Conservation (phyloP, 2,797 vertebrate genomes). For the Nothura maculosa region DNA sequence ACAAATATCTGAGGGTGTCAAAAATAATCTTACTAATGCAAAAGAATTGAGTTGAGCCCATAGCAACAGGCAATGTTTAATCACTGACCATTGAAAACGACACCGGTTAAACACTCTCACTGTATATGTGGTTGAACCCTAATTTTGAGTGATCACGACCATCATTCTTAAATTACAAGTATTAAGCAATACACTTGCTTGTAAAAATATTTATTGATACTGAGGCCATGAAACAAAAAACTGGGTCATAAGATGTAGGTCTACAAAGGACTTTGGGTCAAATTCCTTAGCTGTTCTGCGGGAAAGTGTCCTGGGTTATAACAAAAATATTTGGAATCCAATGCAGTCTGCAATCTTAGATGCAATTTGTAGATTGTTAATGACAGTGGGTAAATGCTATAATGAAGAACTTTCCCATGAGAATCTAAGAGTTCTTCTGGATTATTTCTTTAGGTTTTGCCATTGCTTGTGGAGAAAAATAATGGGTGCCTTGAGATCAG, state of each 20-base stretch:
- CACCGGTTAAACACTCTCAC: not conserved
- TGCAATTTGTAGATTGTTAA: slow-evolving; percentile 74
- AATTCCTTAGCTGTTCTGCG: slow-evolving; percentile 43
- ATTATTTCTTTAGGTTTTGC: slow-evolving; percentile 76
- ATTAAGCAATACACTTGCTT: slow-evolving; percentile 61
- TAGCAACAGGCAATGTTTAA: not conserved
- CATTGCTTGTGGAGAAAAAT: slow-evolving; percentile 79
- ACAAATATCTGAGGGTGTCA: not conserved
- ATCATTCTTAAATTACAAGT: slow-evolving; percentile 23
- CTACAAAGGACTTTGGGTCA: slow-evolving; percentile 55
- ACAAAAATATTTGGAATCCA: slow-evolving; percentile 54
- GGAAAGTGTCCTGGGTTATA: slow-evolving; percentile 57
- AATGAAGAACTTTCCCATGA: slow-evolving; percentile 73
- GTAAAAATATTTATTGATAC: slow-evolving; percentile 61
- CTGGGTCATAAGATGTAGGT: slow-evolving; percentile 19
- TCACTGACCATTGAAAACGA: not conserved
- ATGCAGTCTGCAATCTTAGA: slow-evolving; percentile 52
- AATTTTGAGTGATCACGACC: not conserved
- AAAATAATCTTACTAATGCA: not conserved
- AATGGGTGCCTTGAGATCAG: slow-evolving; percentile 81
- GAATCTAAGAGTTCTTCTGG: slow-evolving; percentile 66
- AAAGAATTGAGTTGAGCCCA: not conserved
- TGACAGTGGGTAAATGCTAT: slow-evolving; percentile 47
- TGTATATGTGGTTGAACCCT: not conserved
- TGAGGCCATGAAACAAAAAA: slow-evolving; percentile 51